Percentiles rank a stretch among this genome's conserved stretches.
Evolutionary conservation across 2,888 invertebrate species (phyloP).

Genomic region (Cosmorhoe ocellata): DNA sequence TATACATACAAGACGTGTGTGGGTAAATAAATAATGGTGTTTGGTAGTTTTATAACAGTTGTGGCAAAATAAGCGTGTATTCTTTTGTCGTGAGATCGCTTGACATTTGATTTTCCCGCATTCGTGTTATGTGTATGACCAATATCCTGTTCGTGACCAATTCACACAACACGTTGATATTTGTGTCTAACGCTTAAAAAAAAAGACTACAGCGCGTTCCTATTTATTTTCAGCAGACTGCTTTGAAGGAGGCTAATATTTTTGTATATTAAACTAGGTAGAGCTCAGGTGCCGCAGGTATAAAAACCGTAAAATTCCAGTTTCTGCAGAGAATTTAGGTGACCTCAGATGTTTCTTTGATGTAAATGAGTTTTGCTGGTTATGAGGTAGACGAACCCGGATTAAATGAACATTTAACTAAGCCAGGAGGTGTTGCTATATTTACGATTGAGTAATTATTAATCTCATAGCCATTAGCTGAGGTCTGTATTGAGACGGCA

Average conservation of each 20-base stretch:
- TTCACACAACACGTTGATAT: constrained; percentile 18
- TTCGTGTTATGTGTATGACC: constrained; percentile 54
- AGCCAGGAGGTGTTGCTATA: background rate
- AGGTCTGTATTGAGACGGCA: background rate
- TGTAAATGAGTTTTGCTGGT: constrained; percentile 22
- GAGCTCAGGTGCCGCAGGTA: background rate
- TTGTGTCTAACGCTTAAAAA: too few species aligned
- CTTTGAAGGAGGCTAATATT: too few species aligned
- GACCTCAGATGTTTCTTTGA: constrained; percentile 16
- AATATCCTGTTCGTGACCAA: constrained; percentile 38
- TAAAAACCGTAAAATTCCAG: constrained; percentile 16
- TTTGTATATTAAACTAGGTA: background rate
- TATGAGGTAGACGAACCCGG: constrained; percentile 29
- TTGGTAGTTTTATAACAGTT: too few species aligned
- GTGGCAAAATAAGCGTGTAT: constrained; percentile 31
- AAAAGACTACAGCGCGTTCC: too few species aligned
- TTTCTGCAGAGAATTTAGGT: constrained; percentile 19
- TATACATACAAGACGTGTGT: too few species aligned
- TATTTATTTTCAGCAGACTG: too few species aligned
- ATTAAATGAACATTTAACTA: constrained; percentile 6
- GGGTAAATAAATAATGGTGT: too few species aligned
- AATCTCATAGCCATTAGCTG: background rate
- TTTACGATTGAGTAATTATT: background rate
- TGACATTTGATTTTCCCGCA: constrained; percentile 54
- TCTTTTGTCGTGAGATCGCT: constrained; percentile 52